These are phyloP conservation scores for Ctenosaura bakeri DNA, from an alignment of 2,797 vertebrate genomes.

Conservation along the genomic window DNA sequence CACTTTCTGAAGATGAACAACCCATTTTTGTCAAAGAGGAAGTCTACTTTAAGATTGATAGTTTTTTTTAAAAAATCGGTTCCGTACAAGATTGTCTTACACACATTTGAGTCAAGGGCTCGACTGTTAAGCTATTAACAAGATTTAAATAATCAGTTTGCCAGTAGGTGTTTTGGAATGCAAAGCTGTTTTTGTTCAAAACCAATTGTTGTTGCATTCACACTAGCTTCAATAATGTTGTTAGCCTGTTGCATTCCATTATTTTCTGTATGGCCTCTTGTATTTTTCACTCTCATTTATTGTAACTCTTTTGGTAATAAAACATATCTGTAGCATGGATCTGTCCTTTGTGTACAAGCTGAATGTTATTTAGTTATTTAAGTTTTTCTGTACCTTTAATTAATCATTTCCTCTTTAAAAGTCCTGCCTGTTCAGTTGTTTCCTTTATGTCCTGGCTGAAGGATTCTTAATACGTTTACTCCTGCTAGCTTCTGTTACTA, in stretches of 20 bases:
- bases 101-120: not conserved
- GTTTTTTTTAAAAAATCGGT: too few species aligned
- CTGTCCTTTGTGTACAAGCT: not conserved
- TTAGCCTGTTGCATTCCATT: not conserved
- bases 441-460: not conserved
- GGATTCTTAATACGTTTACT: not conserved
- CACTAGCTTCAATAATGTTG: not conserved
- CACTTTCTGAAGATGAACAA: not conserved
- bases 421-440: not conserved
- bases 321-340: not conserved
- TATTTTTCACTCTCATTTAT: too few species aligned
- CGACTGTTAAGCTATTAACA: not conserved
- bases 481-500: not conserved
- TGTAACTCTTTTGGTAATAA: not conserved
- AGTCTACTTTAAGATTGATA: not conserved
- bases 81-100: too few species aligned
- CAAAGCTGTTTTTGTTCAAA: constrained; percentile 32
- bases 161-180: constrained; percentile 27
- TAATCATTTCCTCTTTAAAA: not conserved
- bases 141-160: constrained; percentile 31
- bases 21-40: not conserved
- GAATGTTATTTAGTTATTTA: not conserved
- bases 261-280: not conserved
- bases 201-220: constrained; percentile 25
- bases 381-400: not conserved